These are phyloP conservation scores for Pseudorectes ferrugineus DNA, from an alignment of 2,113 vertebrate genomes.

Conservation along the genomic window DNA sequence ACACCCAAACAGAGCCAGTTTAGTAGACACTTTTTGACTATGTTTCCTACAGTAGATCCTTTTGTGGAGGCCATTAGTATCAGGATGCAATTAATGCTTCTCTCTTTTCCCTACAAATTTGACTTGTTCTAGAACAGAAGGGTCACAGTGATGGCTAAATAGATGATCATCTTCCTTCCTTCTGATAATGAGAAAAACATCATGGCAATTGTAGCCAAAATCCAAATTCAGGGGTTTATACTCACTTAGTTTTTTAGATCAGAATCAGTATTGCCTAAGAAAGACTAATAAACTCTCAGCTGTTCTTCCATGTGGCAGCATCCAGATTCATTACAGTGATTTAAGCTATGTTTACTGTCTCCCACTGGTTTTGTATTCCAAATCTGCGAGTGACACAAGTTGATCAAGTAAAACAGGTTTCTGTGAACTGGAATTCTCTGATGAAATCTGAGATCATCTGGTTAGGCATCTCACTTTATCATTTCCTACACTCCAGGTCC, in stretches of 20 bases:
- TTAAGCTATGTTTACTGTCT: neutral
- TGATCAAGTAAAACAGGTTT: neutral
- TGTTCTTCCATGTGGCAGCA: neutral
- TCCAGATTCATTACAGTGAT: neutral
- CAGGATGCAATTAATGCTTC: neutral
- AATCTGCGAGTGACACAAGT: accelerated
- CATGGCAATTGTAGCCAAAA: neutral
- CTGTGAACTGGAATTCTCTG: neutral
- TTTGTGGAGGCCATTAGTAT: neutral
- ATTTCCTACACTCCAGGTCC: neutral
- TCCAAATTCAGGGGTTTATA: neutral
- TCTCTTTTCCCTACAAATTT: neutral
- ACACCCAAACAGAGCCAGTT: neutral
- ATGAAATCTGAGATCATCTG: neutral
- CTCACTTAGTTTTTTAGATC: neutral
- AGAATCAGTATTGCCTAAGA: neutral
- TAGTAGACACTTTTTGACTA: neutral
- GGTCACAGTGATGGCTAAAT: neutral
- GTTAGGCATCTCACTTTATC: neutral
- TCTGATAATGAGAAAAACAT: neutral
- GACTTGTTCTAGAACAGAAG: neutral
- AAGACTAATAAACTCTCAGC: neutral
- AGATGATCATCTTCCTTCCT: accelerated
- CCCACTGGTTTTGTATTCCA: neutral
- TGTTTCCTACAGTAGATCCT: neutral